Conservation (phyloP, 2,888 invertebrate genomes). For the Caenorhabditis angaria region DNA sequence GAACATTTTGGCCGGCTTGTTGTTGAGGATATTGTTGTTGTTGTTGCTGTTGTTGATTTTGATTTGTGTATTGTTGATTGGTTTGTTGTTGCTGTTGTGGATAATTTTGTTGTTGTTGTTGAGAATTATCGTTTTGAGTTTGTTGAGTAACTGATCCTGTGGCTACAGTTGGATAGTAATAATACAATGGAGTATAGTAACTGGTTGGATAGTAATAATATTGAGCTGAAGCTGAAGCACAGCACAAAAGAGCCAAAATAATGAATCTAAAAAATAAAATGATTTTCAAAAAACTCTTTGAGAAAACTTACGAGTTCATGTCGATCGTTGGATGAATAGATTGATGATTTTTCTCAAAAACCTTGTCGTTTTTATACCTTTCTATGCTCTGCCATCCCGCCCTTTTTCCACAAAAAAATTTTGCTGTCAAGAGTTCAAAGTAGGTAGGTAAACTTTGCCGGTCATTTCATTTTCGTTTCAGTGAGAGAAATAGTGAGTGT, state of each 20-base stretch:
- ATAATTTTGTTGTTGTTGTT: constrained; percentile 12
- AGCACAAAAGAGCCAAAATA: constrained; percentile 22
- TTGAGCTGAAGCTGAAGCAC: constrained; percentile 36
- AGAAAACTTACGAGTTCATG: constrained; percentile 35
- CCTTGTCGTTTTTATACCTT: not conserved
- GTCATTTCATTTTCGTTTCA: not conserved
- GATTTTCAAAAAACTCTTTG: not conserved
- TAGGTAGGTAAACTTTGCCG: not conserved
- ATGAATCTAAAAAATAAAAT: constrained; percentile 34
- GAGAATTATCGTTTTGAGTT: constrained; percentile 16
- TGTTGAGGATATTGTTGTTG: not conserved
- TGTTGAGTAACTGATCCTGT: constrained; percentile 14
- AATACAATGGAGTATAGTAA: constrained; percentile 50
- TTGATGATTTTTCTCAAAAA: not conserved
- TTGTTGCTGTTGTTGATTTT: constrained; percentile 13
- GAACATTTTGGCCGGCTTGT: constrained; percentile 11
- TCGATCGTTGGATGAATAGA: not conserved
- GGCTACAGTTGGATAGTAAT: constrained; percentile 43
- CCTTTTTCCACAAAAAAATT: constrained; percentile 1
- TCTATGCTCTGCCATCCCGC: not conserved
- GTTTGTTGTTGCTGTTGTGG: constrained; percentile 19
- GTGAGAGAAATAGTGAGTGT: not conserved
- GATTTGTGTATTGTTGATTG: constrained; percentile 25
- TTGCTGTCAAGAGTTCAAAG: constrained; percentile 6
- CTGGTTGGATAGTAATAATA: constrained; percentile 48